Conservation (phyloP, 2,888 invertebrate species). For the Synanthedon myopaeformis region DNA sequence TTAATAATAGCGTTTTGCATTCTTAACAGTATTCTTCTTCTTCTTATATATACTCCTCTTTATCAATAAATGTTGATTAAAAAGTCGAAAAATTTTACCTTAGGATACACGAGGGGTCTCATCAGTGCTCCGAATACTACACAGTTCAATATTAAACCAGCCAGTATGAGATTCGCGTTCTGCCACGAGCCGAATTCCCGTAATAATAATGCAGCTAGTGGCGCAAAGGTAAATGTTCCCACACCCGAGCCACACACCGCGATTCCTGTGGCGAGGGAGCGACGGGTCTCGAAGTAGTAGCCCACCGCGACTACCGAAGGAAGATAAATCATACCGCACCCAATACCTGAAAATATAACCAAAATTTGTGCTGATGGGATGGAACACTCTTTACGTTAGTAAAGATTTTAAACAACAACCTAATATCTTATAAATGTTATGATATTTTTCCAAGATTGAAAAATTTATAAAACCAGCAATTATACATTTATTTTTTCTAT, state of each 20-base stretch:
- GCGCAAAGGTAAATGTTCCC: conserved; percentile 96
- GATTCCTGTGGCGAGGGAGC: conserved; percentile 93
- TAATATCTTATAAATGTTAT: no score
- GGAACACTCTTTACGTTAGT: no score
- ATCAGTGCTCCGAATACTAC: conserved; percentile 89
- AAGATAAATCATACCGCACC: conserved; percentile 93
- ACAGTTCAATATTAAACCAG: conserved; percentile 93
- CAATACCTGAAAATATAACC: conserved; percentile 76
- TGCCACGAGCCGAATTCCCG: conserved; percentile 87
- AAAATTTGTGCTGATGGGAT: not conserved
- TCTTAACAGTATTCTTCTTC: no score
- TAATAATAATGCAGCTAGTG: conserved; percentile 84
- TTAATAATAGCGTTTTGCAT: no score
- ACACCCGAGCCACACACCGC: conserved; percentile 95
- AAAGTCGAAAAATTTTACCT: conserved; percentile 36
- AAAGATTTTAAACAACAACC: no score
- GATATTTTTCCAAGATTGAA: no score
- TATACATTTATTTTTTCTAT: no score
- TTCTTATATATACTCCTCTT: no score
- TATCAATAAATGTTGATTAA: no score
- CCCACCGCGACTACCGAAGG: conserved; percentile 98
- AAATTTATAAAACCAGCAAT: no score
- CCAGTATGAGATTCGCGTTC: conserved; percentile 89
- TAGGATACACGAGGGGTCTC: conserved; percentile 83
- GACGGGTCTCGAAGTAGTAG: conserved; percentile 96